Evolutionary conservation across 2,888 invertebrate species (phyloP).

Genomic region (Drosophila rellima): DNA sequence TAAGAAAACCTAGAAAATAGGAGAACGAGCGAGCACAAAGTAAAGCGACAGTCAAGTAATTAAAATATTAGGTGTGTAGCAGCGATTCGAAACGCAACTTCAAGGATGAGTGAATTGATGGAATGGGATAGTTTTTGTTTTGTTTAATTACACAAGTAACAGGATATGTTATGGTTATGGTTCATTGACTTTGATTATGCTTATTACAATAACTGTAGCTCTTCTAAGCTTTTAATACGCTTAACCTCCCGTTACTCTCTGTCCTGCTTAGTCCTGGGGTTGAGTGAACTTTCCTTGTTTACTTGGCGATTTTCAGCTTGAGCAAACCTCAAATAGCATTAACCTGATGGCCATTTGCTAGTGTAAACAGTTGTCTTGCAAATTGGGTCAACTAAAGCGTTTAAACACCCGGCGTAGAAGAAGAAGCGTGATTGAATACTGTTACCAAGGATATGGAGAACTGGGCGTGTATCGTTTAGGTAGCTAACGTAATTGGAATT

Average conservation of each 20-base stretch:
- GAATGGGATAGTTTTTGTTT: conserved; percentile 15
- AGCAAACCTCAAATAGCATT: conserved; percentile 68
- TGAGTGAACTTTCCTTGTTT: conserved; percentile 49
- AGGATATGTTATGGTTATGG: conserved; percentile 32
- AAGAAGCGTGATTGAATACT: conserved; percentile 26
- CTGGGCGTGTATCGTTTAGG: conserved; percentile 32
- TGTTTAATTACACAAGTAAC: conserved; percentile 50
- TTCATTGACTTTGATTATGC: conserved; percentile 41
- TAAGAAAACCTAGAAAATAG: conserved; percentile 37
- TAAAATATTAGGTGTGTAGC: conserved; percentile 33
- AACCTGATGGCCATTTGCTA: conserved; percentile 65
- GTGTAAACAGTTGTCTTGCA: conserved; percentile 62
- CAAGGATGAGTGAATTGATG: background rate
- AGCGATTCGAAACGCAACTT: conserved; percentile 1
- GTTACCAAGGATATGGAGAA: conserved; percentile 38
- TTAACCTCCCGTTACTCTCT: conserved; percentile 1
- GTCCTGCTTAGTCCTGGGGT: background rate
- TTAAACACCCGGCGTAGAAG: conserved; percentile 20
- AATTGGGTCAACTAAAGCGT: conserved; percentile 66
- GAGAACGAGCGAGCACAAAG: conserved; percentile 12
- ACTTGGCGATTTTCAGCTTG: conserved; percentile 59
- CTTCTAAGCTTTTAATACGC: conserved; percentile 32
- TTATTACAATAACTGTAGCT: conserved; percentile 15
- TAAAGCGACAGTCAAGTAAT: conserved; percentile 37
- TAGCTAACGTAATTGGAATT: conserved; percentile 27